phyloP scores from a whole-genome alignment of 2,888 invertebrate species.

The Apodemia mormo region DNA sequence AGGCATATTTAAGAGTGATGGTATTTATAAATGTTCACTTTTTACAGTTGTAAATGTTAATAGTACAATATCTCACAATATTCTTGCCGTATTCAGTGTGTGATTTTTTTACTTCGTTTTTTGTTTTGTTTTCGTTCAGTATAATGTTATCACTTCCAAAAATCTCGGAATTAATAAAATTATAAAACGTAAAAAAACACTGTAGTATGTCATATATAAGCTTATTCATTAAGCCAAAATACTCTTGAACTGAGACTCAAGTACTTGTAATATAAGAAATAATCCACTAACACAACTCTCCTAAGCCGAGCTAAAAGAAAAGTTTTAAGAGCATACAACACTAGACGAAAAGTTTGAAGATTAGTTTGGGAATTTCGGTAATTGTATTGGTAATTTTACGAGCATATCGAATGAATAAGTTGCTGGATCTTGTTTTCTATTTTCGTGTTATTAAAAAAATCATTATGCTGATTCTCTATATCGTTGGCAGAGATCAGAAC shows the following conservation, averaged over 20 bases:
- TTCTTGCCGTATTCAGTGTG: no score
- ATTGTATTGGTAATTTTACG: background rate
- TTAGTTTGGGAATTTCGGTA: constrained; percentile 30
- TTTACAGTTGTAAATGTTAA: no score
- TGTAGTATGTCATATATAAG: background rate
- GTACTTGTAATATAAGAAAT: background rate
- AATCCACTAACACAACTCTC: constrained; percentile 1
- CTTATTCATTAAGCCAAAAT: background rate
- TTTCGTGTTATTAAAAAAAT: background rate
- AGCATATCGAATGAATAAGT: background rate
- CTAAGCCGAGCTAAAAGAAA: constrained; percentile 29
- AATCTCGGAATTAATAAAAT: no score
- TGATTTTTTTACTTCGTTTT: no score
- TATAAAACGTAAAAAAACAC: no score
- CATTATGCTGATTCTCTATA: background rate
- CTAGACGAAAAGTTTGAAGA: constrained; percentile 48
- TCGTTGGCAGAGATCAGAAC: background rate
- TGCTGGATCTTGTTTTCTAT: background rate
- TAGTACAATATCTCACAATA: no score
- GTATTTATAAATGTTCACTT: no score
- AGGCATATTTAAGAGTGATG: no score
- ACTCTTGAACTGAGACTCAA: background rate
- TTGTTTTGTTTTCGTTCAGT: no score
- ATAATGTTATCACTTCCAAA: no score
- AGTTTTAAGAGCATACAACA: constrained; percentile 50